These are phyloP conservation scores for Numida meleagris DNA, from an alignment of 2,113 vertebrate species.

Conservation along the genomic window DNA sequence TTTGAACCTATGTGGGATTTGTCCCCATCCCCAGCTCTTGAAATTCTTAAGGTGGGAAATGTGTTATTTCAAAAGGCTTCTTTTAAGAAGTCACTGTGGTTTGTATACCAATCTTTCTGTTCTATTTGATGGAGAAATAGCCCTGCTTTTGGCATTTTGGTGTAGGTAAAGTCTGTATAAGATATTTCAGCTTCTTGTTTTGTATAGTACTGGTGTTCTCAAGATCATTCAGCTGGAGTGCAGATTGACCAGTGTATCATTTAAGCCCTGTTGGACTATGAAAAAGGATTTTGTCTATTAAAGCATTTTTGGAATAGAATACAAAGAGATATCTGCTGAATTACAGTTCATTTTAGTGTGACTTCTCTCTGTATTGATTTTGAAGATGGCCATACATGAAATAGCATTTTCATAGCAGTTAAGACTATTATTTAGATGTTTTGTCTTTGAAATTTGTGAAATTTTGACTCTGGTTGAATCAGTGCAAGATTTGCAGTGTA, in stretches of 20 bases:
- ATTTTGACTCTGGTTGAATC: not conserved
- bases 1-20: not conserved
- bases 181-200: not conserved
- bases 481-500: not conserved
- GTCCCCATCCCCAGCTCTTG: fast-evolving
- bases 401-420: not conserved
- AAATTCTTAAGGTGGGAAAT: not conserved
- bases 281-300: not conserved
- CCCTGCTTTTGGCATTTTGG: not conserved
- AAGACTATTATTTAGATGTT: conserved; percentile 17
- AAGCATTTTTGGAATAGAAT: not conserved
- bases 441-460: not conserved
- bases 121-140: not conserved
- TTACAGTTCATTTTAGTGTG: not conserved
- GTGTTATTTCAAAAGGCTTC: not conserved
- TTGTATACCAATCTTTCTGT: not conserved
- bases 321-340: not conserved
- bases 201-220: not conserved
- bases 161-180: not conserved
- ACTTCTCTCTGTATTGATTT: not conserved
- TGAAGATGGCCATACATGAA: not conserved
- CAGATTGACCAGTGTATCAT: not conserved
- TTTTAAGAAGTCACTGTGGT: not conserved
- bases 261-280: not conserved
- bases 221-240: not conserved